Base-by-base conservation (phyloP, 2,888 invertebrate species). In the Phaonia tiefii region DNA sequence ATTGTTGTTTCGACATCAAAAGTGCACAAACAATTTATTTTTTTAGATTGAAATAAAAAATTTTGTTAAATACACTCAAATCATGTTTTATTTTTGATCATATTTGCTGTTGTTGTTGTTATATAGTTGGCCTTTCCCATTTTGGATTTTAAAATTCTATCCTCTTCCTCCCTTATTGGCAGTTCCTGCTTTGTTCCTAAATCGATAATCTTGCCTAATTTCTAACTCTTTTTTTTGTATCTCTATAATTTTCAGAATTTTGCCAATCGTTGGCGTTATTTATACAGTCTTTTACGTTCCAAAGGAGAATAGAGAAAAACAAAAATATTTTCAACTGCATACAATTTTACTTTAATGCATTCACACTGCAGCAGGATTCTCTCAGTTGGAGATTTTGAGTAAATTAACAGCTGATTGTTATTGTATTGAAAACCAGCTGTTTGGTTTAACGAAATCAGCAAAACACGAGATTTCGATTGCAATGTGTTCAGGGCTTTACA, bases 191-290 rank as follows among this genome's bases (percentile, higher is more conserved):
- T 25, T 70, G 15, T 44, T 69, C 44, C 54, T 72, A 37, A n/a
- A n/a, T n/a, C 8, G 8, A 31, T 31, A 31, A 5, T 31, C 31
- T 8, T 5, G 31, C 8, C 8, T 31, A 8, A 31, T 31, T 31
- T 31, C 8, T 8, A 31, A 20, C 67, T 58, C 20, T 75, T 2
- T 58, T n/a, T 46, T 54, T 60, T 66, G 26, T 60, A 31, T 49
- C 22, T 63, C 37, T 63, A 22, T 22, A 22, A 42, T 67, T 89
- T 88, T 85, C 89, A 89, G 89, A 89, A 87, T 65, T 89, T 89
- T 88, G 86, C 88, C 83, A 89, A 89, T 85, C 89, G 89, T 85
- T 90, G 89, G 89, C 89, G 89, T 86, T 89, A 89, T 87, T 83
- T 89, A 83, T 88, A 89, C 86, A 87, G 88, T 85, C 84, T 85